Conservation (phyloP, 1,140 invertebrate genomes). For the Bombyx mori region DNA sequence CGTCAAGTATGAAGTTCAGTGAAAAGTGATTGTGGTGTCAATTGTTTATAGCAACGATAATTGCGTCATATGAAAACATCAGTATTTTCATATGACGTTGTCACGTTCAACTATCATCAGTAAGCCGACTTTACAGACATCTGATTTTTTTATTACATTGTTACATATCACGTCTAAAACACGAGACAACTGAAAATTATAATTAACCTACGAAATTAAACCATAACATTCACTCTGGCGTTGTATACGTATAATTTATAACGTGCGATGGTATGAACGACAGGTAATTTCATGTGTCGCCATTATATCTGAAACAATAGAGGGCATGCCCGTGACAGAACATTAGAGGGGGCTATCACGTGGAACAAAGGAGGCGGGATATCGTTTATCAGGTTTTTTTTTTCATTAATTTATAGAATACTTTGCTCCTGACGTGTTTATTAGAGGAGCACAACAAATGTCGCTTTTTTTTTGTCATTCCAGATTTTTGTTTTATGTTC, state of each 20-base stretch:
- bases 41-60: too few relatives aligned
- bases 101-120: too few relatives aligned
- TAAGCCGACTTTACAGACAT: too few relatives aligned
- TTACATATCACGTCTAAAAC: constrained; percentile 1
- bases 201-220: constrained; percentile 2
- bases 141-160: background rate
- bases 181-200: background rate
- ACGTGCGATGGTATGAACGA: constrained; percentile 28
- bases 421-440: background rate
- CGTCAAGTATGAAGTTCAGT: too few relatives aligned
- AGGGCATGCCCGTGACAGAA: constrained; percentile 42
- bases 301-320: constrained; percentile 45
- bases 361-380: constrained; percentile 25
- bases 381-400: constrained; percentile 29
- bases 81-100: too few relatives aligned
- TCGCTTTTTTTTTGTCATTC: too few relatives aligned
- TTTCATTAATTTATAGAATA: constrained; percentile 4
- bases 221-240: constrained; percentile 6
- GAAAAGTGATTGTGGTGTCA: too few relatives aligned
- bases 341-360: constrained; percentile 46
- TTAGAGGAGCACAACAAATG: too few relatives aligned
- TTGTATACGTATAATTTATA: constrained; percentile 27
- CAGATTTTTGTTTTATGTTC: too few relatives aligned
- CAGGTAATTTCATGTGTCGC: constrained; percentile 38
- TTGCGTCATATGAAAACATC: too few relatives aligned